Evolutionary conservation across 2,888 invertebrate genomes (phyloP), one percentile per base, ranked within the genome.

Genomic region (Oscheius sp.): DNA sequence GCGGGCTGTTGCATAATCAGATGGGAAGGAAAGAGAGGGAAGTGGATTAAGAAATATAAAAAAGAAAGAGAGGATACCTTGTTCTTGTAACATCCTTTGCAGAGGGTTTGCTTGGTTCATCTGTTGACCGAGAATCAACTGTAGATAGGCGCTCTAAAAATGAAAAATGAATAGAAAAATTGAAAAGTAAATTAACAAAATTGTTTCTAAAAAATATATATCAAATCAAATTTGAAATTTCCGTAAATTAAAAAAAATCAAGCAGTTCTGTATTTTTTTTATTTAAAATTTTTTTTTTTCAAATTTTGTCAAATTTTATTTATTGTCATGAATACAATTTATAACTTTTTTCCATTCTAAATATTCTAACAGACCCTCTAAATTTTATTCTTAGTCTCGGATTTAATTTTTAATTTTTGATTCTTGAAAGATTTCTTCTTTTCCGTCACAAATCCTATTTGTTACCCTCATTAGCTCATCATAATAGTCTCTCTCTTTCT

Each of bases 131-230:
- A 76, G 61, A 32, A 68, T 45, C 14, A 77, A 59, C 33, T 66
- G 44, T 51, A 77, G 50, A 47, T 77, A 77, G 32, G 74, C 72
- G 26, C 45, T 63, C 68, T 75, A 66, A 70, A 72, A 49, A 17
- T 32, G 2, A 20, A 36, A 6, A 12, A 17, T 50, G 30, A 28
- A 24, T 50, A 9, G 6, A 3, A 50, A 17, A 50, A 50, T 6
- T 4, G 12, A n/a, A 50, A 14, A 50, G 22, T 26, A 17, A 28
- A 38, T 38, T 12, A 38, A 38, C 38, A 38, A 38, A 12, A 38
- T 12, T n/a, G n/a, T n/a, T n/a, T n/a, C n/a, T n/a, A n/a, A n/a
- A 12, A 38, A 12, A 38, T 12, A 14, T 38, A 38, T 38, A 38
- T 12, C 12, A 38, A 38, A 38, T 38, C 12, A n/a, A n/a, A n/a